phyloP scores from a whole-genome alignment of 2,797 vertebrate genomes.

The Oreochromis grahami region DNA sequence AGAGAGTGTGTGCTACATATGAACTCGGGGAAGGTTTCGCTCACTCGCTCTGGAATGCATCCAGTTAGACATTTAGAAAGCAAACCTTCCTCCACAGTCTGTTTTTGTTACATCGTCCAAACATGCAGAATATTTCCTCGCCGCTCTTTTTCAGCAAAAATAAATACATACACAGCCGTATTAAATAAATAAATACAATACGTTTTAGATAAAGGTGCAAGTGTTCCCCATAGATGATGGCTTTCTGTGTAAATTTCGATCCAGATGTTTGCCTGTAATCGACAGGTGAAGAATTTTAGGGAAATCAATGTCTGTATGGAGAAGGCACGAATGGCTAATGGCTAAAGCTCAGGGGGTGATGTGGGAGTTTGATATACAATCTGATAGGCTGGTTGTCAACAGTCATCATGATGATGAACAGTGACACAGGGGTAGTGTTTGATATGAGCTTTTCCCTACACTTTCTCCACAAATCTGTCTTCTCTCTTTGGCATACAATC shows the following conservation, averaged over 20 bases:
- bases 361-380: conserved; percentile 36
- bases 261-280: conserved; percentile 19
- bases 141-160: not conserved
- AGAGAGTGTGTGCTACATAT: conserved; percentile 47
- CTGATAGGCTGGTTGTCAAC: conserved; percentile 47
- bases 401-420: conserved; percentile 10
- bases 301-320: conserved; percentile 30
- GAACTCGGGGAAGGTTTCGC: not conserved
- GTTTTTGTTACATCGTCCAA: not conserved
- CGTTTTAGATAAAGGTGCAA: conserved; percentile 56
- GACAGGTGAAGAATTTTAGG: not conserved
- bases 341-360: conserved; percentile 71
- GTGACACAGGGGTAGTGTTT: not conserved
- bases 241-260: conserved; percentile 32
- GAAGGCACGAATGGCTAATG: conserved; percentile 82
- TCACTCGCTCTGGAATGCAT: not conserved
- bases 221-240: conserved; percentile 40
- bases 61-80: not conserved
- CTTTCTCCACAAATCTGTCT: not conserved
- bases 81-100: not conserved
- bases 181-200: conserved; percentile 28
- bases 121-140: not conserved
- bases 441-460: not conserved
- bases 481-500: conserved; percentile 49
- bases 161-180: not conserved